Percentiles rank a stretch among this genome's conserved stretches.
These are phyloP conservation scores for Epistrophe eligans DNA, from an alignment of 2,888 invertebrate species.

Conservation along the genomic window DNA sequence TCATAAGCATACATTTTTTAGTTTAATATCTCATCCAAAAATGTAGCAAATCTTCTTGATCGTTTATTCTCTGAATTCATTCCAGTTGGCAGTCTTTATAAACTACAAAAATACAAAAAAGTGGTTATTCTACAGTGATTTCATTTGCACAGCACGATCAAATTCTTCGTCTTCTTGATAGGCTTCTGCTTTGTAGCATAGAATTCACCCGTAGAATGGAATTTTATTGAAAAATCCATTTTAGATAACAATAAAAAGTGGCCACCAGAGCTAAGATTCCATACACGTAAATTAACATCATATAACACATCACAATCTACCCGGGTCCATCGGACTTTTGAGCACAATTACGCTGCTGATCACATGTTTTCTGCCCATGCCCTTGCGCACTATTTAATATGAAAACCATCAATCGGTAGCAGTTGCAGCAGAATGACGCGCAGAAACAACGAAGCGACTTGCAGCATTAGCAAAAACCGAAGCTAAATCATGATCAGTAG, in stretches of 20 bases:
- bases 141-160: conserved; percentile 66
- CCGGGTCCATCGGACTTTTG: conserved; percentile 41
- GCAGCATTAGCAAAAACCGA: not conserved
- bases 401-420: conserved; percentile 62
- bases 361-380: conserved; percentile 43
- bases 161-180: conserved; percentile 65
- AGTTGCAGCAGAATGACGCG: conserved; percentile 12
- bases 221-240: conserved; percentile 71
- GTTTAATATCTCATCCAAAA: not conserved
- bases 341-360: conserved; percentile 67
- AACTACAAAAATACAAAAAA: conserved; percentile 26
- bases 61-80: not conserved
- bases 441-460: not conserved
- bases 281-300: conserved; percentile 45
- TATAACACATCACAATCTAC: conserved; percentile 17
- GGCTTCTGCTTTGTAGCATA: conserved; percentile 63
- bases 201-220: conserved; percentile 66
- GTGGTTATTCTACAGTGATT: conserved; percentile 57
- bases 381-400: conserved; percentile 71
- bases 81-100: not conserved
- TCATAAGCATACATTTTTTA: too few species aligned
- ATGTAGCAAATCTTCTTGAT: not conserved
- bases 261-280: conserved; percentile 48
- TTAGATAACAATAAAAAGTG: conserved; percentile 67
- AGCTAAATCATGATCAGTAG: conserved; percentile 33